Base-by-base conservation (phyloP, 2,888 invertebrate genomes). In the Cryptocephalus moraei region DNA sequence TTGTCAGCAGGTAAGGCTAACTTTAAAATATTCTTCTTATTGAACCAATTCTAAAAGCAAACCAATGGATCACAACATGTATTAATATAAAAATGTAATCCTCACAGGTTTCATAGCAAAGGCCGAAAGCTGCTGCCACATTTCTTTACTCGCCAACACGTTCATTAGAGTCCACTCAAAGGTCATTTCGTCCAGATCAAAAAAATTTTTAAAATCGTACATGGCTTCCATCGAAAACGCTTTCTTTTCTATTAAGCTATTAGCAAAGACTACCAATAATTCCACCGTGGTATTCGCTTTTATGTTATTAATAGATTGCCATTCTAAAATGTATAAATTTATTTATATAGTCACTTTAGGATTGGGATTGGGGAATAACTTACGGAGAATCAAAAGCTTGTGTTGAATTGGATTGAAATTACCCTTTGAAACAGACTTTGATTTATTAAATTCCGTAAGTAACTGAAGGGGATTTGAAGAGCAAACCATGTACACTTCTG, bases 21-120 rank as follows among this genome's bases (percentile, higher is more conserved):
- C 52, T 66, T 69, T 33, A 70, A 54, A 41, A 51, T 49, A 47
- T 59, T 58, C 49, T 64, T 67, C 52, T 67, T 68, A 0, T 76
- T 76, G 0, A 79, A 59, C 75, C 78, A 77, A 57, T 76, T 77
- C 78, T 79, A 61, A 2, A 60, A 59, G 4, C 3, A 36, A 22
- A 6, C 2, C 6, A 6, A 22, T 22, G 22, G 22, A 22, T 12
- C n/a, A 36, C 11, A 36, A 36, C n/a, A 36, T 36, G 36, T 4
- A 12, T 12, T 36, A 36, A 36, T 12, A 36, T 22, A 4, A 22
- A 22, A 22, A 22, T 6, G 22, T 9, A 41, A 43, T 33, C 55
- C 57, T 51, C 57, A 66, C 66, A 34, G 61, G 61, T 56, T 67
- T 66, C 22, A 62, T 53, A 51, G 66, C 67, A 31, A 54, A 49